Conservation (phyloP, 2,113 vertebrate genomes). For the Eretmochelys imbricata region DNA sequence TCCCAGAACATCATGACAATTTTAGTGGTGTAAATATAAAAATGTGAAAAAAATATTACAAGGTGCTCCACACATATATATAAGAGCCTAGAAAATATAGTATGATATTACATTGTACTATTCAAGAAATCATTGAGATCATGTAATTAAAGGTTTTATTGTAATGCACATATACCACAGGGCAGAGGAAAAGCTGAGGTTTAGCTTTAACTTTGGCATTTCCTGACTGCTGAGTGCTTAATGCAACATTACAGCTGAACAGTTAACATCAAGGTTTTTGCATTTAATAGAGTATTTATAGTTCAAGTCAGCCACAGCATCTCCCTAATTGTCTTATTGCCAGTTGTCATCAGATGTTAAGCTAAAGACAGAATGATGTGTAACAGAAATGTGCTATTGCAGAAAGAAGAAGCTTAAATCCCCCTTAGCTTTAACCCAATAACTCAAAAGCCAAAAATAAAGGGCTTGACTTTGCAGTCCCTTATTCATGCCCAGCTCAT, state of each 20-base stretch:
- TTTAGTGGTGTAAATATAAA: neutral
- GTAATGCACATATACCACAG: constrained; percentile 1
- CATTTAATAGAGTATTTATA: constrained; percentile 46
- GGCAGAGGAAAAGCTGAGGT: constrained; percentile 13
- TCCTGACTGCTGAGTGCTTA: neutral
- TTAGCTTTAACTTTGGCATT: neutral
- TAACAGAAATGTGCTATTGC: constrained; percentile 17
- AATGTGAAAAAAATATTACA: neutral
- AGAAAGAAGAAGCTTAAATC: neutral
- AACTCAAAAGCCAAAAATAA: neutral
- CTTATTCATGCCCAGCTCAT: neutral
- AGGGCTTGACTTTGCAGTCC: neutral
- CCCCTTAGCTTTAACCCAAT: neutral
- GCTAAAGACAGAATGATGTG: constrained; percentile 44
- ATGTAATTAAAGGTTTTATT: constrained; percentile 9
- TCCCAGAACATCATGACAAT: neutral
- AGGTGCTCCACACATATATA: neutral
- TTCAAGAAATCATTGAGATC: neutral
- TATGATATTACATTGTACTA: neutral
- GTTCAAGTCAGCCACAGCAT: constrained; percentile 29
- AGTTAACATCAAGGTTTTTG: neutral
- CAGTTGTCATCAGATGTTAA: constrained; percentile 61
- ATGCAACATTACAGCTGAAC: neutral
- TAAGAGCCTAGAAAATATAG: neutral
- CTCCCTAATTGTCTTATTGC: constrained; percentile 51